Evolutionary conservation across 2,797 vertebrate genomes (phyloP), one percentile per base, ranked within the genome.

Genomic region (Microctenopoma lineatum): DNA sequence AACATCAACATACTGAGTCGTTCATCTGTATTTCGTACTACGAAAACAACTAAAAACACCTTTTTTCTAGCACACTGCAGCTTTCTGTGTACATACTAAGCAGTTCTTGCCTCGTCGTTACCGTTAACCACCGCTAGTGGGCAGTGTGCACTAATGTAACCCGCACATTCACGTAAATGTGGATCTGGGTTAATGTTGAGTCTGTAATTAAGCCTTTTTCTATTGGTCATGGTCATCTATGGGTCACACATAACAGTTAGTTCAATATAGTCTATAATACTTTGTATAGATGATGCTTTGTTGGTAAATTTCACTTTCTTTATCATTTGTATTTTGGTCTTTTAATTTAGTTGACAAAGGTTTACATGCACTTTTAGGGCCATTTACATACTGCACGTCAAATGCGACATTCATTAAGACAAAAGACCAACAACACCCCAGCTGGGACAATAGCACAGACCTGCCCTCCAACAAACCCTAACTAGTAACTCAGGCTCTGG

Each of bases 41-140:
- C 27, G 3, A 5, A 29, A 4, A 29, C 3, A 29, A 29, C 27
- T 29, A 4, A 29, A 29, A 29, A 29, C 3, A 5, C 27, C 27
- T 29, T 29, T 29, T 29, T 29, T 29, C 21, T 21, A 21, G 21
- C 21, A 21, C 21, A 21, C 21, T 21, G 21, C 27, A 29, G 27
- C 27, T 29, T 29, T 29, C 27, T 29, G 3, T 29, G 27, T 4
- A 29, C 27, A 4, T 29, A 29, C 3, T 4, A 29, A 29, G 27
- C 5, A 29, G 27, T 29, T 29, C 21, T 21, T 21, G 21, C 21
- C 27, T 29, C 27, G 27, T 29, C 39, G 8, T 83, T 84, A 57
- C 80, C 67, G 36, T 7, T 55, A 8, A 26, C 58, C 51, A 53
- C 66, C 89, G 72, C 64, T 68, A 82, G 84, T 39, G 70, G 80